Base-by-base conservation (phyloP, 2,113 vertebrate genomes). In the Myotis yumanensis region DNA sequence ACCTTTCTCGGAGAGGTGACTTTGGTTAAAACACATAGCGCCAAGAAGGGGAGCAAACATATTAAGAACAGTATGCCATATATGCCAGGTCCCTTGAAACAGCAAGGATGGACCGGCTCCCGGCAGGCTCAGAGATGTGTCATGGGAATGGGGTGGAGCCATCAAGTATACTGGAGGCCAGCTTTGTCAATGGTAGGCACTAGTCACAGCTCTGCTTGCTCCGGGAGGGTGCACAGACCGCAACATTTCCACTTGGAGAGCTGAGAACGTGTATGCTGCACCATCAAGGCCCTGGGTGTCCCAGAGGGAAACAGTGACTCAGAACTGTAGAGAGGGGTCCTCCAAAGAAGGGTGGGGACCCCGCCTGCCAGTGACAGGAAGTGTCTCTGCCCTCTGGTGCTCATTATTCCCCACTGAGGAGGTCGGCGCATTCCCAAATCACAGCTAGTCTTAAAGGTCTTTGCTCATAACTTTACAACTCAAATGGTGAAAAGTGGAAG, bases 181-280 rank as follows among this genome's bases (percentile, higher is more conserved):
- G n/a, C 68, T 87, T 15, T 68, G 32, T n/a, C 25, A 43, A 14
- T 4, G 28, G 43, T 5, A 62, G 25, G 40, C 8, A 3, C 62
- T 2, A 0, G 23, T 18, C 16, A 2, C 0, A 2, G 57, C 23
- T 73, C 32, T 51, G 5, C 18, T 68, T 8, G 6, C 20, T 43
- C 64, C 25, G 18, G 48, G 32, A 46, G 25, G 3, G 40, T 0
- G 18, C 12, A 1, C 4, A 10, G 22, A 7, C 7, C 1, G 11
- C 1, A 8, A 3, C 28, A 2, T 59, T 72, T 28, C 52, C 62
- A 30, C n/a, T n/a, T 4, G 43, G 35, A 35, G 2, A 88, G 80
- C 17, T 4, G 51, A n/a, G 68, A 43, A 35, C 9, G n/a, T 62
- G 30, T 11, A 0, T 9, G 2, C 43, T 37, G 40, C 14, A 1